phyloP scores from a whole-genome alignment of 1,140 invertebrate species.

The Drosophila ficusphila region DNA sequence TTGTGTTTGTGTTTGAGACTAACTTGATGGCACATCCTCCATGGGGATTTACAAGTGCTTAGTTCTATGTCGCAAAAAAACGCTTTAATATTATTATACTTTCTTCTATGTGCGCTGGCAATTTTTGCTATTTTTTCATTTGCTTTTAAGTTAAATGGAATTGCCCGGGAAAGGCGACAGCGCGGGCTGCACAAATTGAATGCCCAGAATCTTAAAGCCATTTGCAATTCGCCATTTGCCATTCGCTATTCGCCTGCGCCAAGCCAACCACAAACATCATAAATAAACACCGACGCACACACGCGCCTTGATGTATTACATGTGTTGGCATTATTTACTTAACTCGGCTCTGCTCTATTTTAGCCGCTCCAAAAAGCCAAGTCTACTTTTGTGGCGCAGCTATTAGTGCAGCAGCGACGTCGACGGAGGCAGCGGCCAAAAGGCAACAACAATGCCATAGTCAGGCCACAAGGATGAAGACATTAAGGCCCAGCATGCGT shows the following conservation, averaged over 20 bases:
- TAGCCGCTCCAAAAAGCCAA: constrained; percentile 79
- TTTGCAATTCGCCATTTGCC: too few species aligned
- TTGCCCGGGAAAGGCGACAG: constrained; percentile 17
- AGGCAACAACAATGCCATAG: constrained; percentile 36
- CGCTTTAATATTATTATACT: constrained; percentile 83
- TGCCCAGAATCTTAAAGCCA: constrained; percentile 39
- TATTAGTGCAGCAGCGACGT: constrained; percentile 68
- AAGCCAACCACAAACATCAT: constrained; percentile 31
- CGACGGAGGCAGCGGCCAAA: constrained; percentile 23
- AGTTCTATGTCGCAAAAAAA: constrained; percentile 82
- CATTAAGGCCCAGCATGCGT: constrained; percentile 79
- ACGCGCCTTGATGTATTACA: constrained; percentile 71
- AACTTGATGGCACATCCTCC: constrained; percentile 82
- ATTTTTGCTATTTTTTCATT: constrained; percentile 48
- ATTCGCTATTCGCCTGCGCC: too few species aligned
- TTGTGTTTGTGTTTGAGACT: constrained; percentile 78
- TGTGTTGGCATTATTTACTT: constrained; percentile 82
- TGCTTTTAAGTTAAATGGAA: constrained; percentile 74
- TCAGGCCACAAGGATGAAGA: constrained; percentile 65
- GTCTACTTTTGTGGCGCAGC: constrained; percentile 71
- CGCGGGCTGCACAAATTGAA: constrained; percentile 54
- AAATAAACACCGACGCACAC: constrained; percentile 44
- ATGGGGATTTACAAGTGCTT: constrained; percentile 83
- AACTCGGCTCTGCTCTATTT: constrained; percentile 76
- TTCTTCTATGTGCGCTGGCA: constrained; percentile 73